These are phyloP conservation scores for Heliconius aoede DNA, from an alignment of 2,888 invertebrate species.

Conservation along the genomic window DNA sequence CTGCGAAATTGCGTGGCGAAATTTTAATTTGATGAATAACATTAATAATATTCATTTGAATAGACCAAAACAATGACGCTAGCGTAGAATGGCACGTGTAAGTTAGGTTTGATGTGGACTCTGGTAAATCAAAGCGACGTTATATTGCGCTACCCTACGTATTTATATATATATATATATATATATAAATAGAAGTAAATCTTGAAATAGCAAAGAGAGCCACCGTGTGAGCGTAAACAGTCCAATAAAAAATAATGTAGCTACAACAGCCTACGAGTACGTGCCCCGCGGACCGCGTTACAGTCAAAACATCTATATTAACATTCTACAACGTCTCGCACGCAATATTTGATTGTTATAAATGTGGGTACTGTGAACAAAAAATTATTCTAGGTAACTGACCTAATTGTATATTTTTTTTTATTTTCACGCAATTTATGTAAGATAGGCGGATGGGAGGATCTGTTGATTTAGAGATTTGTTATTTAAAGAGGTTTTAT, in stretches of 20 bases:
- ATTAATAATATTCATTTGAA: background rate
- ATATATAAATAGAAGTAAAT: slow-evolving; percentile 4
- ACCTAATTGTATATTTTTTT: background rate
- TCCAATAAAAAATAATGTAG: slow-evolving; percentile 50
- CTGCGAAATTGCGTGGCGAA: background rate
- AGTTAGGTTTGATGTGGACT: background rate
- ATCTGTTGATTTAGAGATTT: background rate
- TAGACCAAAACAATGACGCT: background rate
- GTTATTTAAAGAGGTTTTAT: background rate
- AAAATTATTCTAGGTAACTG: background rate
- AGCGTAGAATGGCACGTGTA: background rate
- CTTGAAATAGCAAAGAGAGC: slow-evolving; percentile 12
- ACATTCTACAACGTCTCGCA: slow-evolving; percentile 51
- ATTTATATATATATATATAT: too few species aligned
- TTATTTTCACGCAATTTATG: background rate
- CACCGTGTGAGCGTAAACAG: slow-evolving; percentile 45
- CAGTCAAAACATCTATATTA: slow-evolving; percentile 59
- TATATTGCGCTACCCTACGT: background rate
- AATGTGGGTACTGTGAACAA: slow-evolving; percentile 22
- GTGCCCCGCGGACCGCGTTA: slow-evolving; percentile 38
- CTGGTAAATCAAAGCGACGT: background rate
- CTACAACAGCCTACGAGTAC: slow-evolving; percentile 19
- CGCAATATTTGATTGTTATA: slow-evolving; percentile 26
- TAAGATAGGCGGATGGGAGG: background rate
- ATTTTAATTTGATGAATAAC: background rate